Base-by-base conservation (phyloP, 2,797 vertebrate species). In the Phalloptychus januarius region DNA sequence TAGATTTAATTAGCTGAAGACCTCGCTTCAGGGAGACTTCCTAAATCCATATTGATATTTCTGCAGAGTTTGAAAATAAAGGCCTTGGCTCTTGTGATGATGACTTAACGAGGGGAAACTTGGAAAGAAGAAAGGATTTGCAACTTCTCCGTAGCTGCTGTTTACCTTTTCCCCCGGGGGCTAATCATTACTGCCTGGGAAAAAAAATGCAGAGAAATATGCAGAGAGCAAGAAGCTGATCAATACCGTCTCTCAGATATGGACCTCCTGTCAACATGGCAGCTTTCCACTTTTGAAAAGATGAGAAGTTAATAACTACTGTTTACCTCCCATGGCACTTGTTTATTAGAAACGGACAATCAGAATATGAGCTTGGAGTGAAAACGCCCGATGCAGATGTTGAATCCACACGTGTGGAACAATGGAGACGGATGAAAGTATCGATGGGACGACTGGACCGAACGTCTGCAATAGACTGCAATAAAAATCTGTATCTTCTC, bases 41-140 rank as follows among this genome's bases (percentile, higher is more conserved):
- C 86, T 91, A 91, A 93, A 95, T 94, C 91, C 91, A 94, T 94
- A 93, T 92, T 93, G 91, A 95, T 94, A 91, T 95, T 93, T 89
- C 78, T 81, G 82, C 81, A 80, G 79, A 87, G 85, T 88, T 89
- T 75, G 73, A 87, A 83, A 83, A 81, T 71, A 79, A 83, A 79
- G 80, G 74, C 87, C 82, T 75, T 40, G 38, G 65, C 87, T 81
- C 74, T 48, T 52, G 76, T 56, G 76, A 87, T 84, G 82, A 90
- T 79, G 80, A 86, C 88, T 87, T 88, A 82, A 75, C 31, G 3
- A 74, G 72, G 75, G 84, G 79, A 52, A 86, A 90, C 79, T 87
- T 71, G 79, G 74, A 83, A 91, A 85, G 85, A 90, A 88, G 85
- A 79, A 82, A 90, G 91, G 80, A 92, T 94, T 87, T 89, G 87